These are phyloP conservation scores for Pteronotus mesoamericanus DNA, from an alignment of 2,797 vertebrate species.

Conservation along the genomic window DNA sequence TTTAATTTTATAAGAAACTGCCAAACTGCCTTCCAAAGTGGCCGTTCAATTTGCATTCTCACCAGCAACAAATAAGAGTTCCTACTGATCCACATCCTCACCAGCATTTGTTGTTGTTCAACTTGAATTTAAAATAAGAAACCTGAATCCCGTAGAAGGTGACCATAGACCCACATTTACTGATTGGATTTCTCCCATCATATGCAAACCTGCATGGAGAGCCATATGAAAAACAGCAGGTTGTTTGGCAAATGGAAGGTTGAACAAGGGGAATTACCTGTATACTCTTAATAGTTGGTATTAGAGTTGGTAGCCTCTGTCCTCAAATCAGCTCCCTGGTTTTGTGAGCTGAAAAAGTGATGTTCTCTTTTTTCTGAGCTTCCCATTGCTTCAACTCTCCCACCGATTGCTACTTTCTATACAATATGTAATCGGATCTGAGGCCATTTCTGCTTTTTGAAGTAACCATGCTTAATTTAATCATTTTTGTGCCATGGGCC, in stretches of 20 bases:
- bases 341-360: not conserved
- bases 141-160: not conserved
- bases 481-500: not conserved
- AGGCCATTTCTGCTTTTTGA: not conserved
- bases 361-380: not conserved
- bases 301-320: not conserved
- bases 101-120: not conserved
- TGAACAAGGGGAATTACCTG: not conserved
- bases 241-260: not conserved
- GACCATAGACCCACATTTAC: not conserved
- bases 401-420: not conserved
- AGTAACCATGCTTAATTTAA: not conserved
- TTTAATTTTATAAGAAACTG: not conserved
- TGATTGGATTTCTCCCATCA: not conserved
- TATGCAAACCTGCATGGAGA: not conserved
- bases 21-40: not conserved
- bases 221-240: not conserved
- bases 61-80: not conserved
- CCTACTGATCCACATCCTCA: not conserved
- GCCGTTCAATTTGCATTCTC: not conserved
- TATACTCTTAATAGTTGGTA: not conserved
- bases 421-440: not conserved
- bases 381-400: not conserved
- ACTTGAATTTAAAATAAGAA: not conserved
- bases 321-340: not conserved